A percentile compares a stretch with the other conserved stretches of the same genome.
These are phyloP conservation scores for Agrenia bidenticulata DNA, from an alignment of 2,888 invertebrate genomes.

Conservation along the genomic window DNA sequence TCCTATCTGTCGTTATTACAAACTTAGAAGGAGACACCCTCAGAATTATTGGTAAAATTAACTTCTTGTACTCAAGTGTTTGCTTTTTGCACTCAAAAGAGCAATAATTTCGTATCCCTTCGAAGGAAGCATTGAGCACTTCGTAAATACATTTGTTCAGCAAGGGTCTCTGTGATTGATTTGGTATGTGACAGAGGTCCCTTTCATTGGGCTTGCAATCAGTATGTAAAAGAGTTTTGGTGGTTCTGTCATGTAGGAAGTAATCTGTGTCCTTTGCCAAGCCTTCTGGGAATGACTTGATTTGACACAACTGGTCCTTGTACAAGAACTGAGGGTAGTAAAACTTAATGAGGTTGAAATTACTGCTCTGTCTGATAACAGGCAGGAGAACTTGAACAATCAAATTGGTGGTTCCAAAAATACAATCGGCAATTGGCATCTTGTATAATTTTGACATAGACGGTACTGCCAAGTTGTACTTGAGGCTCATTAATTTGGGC, in stretches of 20 bases:
- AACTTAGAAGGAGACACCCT: slow-evolving; percentile 34
- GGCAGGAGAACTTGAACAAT: slow-evolving; percentile 42
- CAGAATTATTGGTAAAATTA: slow-evolving; percentile 35
- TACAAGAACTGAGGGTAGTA: slow-evolving; percentile 41
- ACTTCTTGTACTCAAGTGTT: slow-evolving; percentile 15
- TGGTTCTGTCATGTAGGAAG: slow-evolving; percentile 28
- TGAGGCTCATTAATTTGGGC: slow-evolving; percentile 23
- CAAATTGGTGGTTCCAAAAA: slow-evolving; percentile 27
- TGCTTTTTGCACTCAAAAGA: slow-evolving; percentile 30
- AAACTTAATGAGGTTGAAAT: slow-evolving; percentile 27
- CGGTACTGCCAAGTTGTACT: slow-evolving; percentile 23
- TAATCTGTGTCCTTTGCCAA: slow-evolving; percentile 17
- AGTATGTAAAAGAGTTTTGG: slow-evolving; percentile 19
- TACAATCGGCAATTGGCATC: slow-evolving; percentile 43
- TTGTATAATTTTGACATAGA: slow-evolving; percentile 37
- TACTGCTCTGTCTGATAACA: slow-evolving; percentile 18
- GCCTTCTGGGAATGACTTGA: background rate
- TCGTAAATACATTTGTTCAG: slow-evolving; percentile 35
- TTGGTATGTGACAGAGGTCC: slow-evolving; percentile 27
- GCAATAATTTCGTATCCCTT: slow-evolving; percentile 24
- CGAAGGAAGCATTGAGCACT: slow-evolving; percentile 25
- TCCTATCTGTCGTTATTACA: slow-evolving; percentile 36
- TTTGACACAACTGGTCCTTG: slow-evolving; percentile 27
- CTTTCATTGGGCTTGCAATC: slow-evolving; percentile 23
- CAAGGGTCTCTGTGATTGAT: slow-evolving; percentile 28